Evolutionary conservation across 92 coral and sea anemone genomes (phyloP), one percentile per base, ranked within the genome.

Genomic region (Bergia sp.): DNA sequence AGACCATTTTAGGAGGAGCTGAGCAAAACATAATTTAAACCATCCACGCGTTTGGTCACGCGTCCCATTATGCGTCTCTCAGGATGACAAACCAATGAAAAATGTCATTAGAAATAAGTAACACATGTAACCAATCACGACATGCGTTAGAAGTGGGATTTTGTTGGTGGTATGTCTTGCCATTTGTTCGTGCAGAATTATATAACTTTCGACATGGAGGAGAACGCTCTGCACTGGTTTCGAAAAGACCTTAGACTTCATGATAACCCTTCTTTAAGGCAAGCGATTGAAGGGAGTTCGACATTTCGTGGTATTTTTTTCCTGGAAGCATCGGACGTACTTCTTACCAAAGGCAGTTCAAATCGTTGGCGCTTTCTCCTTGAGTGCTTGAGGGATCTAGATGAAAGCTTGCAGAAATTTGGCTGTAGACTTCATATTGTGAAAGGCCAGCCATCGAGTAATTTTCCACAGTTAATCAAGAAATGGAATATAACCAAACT

Each of bases 171-270:
- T 11, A 7, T 50, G 15, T 50, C 15, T 7, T 7, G 1, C 13
- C 11, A 0, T 53, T 53, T 53, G 58, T 2, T 53, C 58, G 41
- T 37, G 21, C 36, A 9, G 84, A 50, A 80, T 29, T 47, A 47
- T 47, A 47, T 12, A 53, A 53, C 18, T 23, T 1, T 20, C 71
- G 47, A 29, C 47, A 84, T 84, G 79, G 42, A 16, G 10, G 57
- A 55, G 37, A 96, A 93, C 82, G 92, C 96, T 50, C 85, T 96
- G 12, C 99, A 96, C 76, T 96, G 99, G 99, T 96, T 96, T 76
- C 90, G 98, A 23, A 96, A 96, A 89, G 99, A 96, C 38, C 82
- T 96, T 1, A 88, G 99, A 55, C 88, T 96, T 58, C 99, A 96
- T 73, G 99, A 96, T 85, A 96, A 96, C 80, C 96, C 96, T 45